Evolutionary conservation across 92 coral and sea anemone genomes (phyloP).

Genomic region (Heteractis magnifica): DNA sequence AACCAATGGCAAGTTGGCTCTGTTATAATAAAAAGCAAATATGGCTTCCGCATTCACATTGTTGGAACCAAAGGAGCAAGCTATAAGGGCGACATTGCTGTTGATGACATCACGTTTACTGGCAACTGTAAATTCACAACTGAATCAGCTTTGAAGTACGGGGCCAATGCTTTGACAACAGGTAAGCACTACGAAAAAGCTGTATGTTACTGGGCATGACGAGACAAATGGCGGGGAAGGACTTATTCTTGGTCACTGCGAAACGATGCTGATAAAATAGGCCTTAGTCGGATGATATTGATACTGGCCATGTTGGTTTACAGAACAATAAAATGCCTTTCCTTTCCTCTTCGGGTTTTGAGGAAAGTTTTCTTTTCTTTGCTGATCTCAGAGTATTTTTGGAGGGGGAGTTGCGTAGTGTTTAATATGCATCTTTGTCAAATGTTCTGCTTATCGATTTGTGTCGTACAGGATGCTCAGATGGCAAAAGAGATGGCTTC

Average conservation of each 20-base stretch:
- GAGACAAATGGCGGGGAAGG: too few relatives aligned
- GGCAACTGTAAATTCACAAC: conserved; percentile 46
- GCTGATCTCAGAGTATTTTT: too few relatives aligned
- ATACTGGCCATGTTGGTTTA: too few relatives aligned
- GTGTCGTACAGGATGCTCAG: conserved; percentile 64
- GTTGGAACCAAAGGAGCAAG: conserved; percentile 73
- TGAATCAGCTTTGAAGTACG: conserved; percentile 50
- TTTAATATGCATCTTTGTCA: too few relatives aligned
- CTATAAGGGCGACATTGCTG: conserved; percentile 77
- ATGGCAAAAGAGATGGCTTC: conserved; percentile 82
- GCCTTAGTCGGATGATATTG: too few relatives aligned
- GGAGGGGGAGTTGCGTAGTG: too few relatives aligned
- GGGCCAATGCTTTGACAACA: conserved; percentile 54
- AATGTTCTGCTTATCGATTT: background rate
- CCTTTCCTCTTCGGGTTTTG: too few relatives aligned
- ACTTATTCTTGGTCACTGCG: too few relatives aligned
- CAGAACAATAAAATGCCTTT: too few relatives aligned
- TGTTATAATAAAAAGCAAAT: conserved; percentile 56
- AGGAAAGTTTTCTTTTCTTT: too few relatives aligned
- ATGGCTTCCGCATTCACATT: conserved; percentile 82
- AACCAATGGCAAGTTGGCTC: conserved; percentile 53
- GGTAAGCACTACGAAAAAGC: background rate
- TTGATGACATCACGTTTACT: conserved; percentile 69
- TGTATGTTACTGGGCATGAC: background rate
- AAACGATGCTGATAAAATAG: too few relatives aligned